A percentile compares a stretch with the other conserved stretches of the same genome.
Conservation (phyloP, 1,140 invertebrate species). For the Cyphomyrmex costatus region DNA sequence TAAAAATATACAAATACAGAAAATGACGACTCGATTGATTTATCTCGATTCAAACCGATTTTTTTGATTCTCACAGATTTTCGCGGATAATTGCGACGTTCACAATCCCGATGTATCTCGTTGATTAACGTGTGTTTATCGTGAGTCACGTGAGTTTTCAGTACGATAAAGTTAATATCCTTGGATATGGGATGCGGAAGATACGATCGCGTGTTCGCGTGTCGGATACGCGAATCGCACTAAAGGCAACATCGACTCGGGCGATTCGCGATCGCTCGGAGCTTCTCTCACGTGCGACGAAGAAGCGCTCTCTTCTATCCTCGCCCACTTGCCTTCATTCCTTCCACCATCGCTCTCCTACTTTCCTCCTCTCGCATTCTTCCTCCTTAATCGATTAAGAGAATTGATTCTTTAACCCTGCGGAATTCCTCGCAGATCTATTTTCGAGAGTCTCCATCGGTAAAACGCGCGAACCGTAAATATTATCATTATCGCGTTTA, state of each 20-base stretch:
- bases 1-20: neutral
- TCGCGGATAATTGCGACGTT: neutral
- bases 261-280: conserved; percentile 57
- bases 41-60: neutral
- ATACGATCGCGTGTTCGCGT: conserved; percentile 65
- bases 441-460: neutral
- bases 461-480: neutral
- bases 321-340: conserved; percentile 68
- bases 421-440: neutral
- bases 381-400: conserved; percentile 52
- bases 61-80: neutral
- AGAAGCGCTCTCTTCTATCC: conserved; percentile 61
- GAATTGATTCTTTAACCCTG: conserved; percentile 56
- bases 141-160: neutral
- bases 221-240: conserved; percentile 77
- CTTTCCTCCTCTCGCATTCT: conserved; percentile 45
- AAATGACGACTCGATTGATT: neutral
- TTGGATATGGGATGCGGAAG: neutral
- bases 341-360: conserved; percentile 59
- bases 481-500: neutral
- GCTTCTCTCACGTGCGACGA: conserved; percentile 63
- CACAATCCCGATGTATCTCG: neutral
- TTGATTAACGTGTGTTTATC: neutral
- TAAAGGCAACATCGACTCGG: conserved; percentile 70
- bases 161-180: neutral